These are phyloP conservation scores for Apodemia duryi DNA, from an alignment of 2,888 invertebrate genomes.

Conservation along the genomic window DNA sequence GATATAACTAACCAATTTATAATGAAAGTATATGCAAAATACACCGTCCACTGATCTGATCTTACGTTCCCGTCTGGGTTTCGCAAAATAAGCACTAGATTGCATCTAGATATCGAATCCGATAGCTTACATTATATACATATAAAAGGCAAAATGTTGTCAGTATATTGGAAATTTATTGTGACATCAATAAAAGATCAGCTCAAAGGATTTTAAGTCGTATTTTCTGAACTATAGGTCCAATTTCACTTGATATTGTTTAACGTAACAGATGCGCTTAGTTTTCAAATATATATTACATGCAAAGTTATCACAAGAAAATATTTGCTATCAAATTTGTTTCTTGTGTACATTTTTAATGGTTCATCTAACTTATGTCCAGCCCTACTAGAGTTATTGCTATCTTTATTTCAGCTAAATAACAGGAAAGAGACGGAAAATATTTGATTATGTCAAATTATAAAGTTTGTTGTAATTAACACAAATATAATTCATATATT, in stretches of 20 bases:
- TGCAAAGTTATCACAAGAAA: constrained; percentile 6
- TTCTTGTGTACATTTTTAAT: not conserved
- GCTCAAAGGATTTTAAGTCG: constrained; percentile 1
- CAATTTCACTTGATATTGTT: not conserved
- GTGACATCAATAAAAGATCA: constrained; percentile 2
- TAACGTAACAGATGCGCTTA: constrained; percentile 5
- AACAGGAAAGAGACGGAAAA: too few species aligned
- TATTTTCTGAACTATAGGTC: not conserved
- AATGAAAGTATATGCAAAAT: constrained; percentile 3
- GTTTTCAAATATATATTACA: constrained; percentile 6
- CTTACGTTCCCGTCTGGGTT: constrained; percentile 10
- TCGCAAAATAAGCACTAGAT: constrained; percentile 30
- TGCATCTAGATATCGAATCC: constrained; percentile 28
- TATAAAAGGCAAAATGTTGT: not conserved
- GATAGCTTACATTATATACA: constrained; percentile 20
- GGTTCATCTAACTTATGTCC: too few species aligned
- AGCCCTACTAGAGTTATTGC: too few species aligned
- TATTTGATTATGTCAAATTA: too few species aligned
- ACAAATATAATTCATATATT: too few species aligned
- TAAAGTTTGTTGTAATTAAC: too few species aligned
- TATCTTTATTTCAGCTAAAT: too few species aligned
- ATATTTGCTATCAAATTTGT: not conserved
- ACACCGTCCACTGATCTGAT: constrained; percentile 4
- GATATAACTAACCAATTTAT: not conserved
- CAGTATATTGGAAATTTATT: constrained; percentile 18